Conservation (phyloP, 2,113 vertebrate genomes). For the Macrotis lagotis region DNA sequence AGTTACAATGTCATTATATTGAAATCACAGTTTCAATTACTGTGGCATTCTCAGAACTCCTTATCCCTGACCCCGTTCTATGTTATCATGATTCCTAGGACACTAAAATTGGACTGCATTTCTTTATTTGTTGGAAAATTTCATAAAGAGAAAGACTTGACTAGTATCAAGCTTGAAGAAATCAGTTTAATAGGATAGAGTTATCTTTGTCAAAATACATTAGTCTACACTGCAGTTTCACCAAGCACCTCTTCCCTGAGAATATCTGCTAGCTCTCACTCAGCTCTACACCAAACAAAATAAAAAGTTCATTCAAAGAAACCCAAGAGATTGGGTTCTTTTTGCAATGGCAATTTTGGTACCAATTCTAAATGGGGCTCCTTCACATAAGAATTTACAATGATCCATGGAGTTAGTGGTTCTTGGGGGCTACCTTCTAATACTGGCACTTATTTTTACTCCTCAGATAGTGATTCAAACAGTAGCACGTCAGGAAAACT, state of each 20-base stretch:
- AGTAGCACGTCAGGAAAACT: slow-evolving; percentile 44
- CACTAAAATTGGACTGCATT: not conserved
- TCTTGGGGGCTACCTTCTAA: slow-evolving; percentile 45
- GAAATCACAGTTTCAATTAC: not conserved
- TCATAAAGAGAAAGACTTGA: not conserved
- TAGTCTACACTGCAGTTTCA: not conserved
- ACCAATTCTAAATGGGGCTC: not conserved
- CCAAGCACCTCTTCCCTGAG: not conserved
- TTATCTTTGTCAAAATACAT: not conserved
- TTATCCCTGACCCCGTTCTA: not conserved
- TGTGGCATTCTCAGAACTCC: not conserved
- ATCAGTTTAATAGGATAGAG: not conserved
- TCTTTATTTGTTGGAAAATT: not conserved
- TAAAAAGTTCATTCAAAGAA: not conserved
- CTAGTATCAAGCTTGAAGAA: not conserved
- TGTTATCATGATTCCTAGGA: not conserved
- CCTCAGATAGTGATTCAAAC: slow-evolving; percentile 23
- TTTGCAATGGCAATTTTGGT: not conserved
- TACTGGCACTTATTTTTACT: slow-evolving; percentile 10
- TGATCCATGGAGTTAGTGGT: not conserved
- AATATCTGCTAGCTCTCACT: not conserved
- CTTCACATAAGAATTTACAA: slow-evolving; percentile 5
- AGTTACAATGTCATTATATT: too few species aligned
- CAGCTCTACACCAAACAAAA: not conserved
- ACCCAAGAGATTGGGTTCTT: not conserved